A percentile compares a stretch with the other conserved stretches of the same genome.
phyloP scores from a whole-genome alignment of 2,888 invertebrate species.

The Plagodis pulveraria region DNA sequence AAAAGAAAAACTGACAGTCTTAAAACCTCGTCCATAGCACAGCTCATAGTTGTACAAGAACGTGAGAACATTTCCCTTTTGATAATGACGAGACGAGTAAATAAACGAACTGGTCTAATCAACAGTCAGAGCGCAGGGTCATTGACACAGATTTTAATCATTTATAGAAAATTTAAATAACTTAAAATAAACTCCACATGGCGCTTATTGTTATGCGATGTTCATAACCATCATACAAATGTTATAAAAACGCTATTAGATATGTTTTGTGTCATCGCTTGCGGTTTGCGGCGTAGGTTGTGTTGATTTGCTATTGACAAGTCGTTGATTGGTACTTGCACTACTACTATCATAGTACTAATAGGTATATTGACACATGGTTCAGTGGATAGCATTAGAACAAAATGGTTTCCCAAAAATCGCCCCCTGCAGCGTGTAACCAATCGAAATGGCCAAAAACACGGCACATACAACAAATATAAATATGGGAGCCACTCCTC shows the following conservation, averaged over 20 bases:
- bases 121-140: constrained; percentile 28
- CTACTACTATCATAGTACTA: no score
- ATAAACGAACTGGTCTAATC: constrained; percentile 31
- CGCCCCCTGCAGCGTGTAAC: constrained; percentile 51
- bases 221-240: constrained; percentile 11
- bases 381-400: constrained; percentile 8
- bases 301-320: constrained; percentile 4
- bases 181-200: constrained; percentile 26
- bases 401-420: constrained; percentile 43
- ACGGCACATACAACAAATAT: constrained; percentile 52
- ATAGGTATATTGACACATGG: no score
- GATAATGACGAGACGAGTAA: constrained; percentile 26
- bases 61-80: constrained; percentile 27
- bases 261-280: constrained; percentile 14
- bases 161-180: constrained; percentile 40
- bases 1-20: constrained; percentile 14
- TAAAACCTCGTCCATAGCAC: background rate
- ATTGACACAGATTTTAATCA: constrained; percentile 34
- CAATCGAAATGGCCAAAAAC: constrained; percentile 56
- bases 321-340: background rate
- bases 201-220: constrained; percentile 24
- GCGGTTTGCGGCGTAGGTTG: constrained; percentile 7
- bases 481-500: constrained; percentile 61
- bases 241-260: constrained; percentile 8
- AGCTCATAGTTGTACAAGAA: constrained; percentile 8